Base-by-base conservation (phyloP, 2,888 invertebrate species). In the Drosophila borborema region DNA sequence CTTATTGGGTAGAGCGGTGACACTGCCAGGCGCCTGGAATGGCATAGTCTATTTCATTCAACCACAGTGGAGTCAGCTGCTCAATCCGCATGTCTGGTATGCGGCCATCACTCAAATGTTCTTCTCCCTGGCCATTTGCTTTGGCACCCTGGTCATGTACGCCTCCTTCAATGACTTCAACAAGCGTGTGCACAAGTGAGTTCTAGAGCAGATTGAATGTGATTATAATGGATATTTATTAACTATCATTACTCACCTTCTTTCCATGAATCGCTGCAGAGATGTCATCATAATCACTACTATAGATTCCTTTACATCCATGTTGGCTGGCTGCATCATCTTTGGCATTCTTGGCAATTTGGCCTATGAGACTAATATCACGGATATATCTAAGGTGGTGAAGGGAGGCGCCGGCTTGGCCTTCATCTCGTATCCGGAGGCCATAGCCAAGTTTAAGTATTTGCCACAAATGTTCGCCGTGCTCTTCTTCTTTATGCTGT, bases 341-440 rank as follows among this genome's bases (percentile, higher is more conserved):
- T 97, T 97, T 90, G 96, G 97, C 4, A 96, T 97, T 72, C 93
- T 97, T 20, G 97, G 97, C 0, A 97, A 97, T 91, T 92, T 97
- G 81, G 97, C 97, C 0, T 93, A 95, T 81, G 95, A 96, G 86
- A 94, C 94, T 51, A 94, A 94, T 0, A 92, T 93, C 7, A 93
- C 94, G 36, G 95, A 95, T 3, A 95, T 97, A 2, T 91, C 93
- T 0, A 92, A 94, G 0, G 96, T 97, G 1, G 95, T 97, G 0
- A 96, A 96, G 31, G 92, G 94, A 81, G 97, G 97, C 1, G 95
- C 96, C 1, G 96, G 97, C 0, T 93, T 97, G 46, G 97, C 97
- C 2, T 97, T 97, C 89, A 95, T 97, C 68, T 97, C 97, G 0
- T 95, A 95, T 82, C 95, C 95, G 0, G 94, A 94, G 73, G 94